A percentile compares a stretch with the other conserved stretches of the same genome.
These are phyloP conservation scores for Tolmerus cingulatus DNA, from an alignment of 2,888 invertebrate species.

Conservation along the genomic window DNA sequence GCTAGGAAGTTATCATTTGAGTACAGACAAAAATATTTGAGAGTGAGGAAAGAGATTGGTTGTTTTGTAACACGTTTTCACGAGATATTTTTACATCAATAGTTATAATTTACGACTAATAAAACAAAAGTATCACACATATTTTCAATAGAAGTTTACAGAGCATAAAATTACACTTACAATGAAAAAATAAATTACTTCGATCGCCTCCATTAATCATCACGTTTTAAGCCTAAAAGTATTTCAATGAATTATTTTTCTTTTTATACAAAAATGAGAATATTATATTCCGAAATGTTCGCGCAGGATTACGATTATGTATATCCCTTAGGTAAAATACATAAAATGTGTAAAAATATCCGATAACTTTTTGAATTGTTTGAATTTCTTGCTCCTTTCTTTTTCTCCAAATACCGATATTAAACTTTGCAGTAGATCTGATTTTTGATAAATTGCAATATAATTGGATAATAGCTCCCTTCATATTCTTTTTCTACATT, in stretches of 20 bases:
- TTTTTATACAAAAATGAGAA: constrained; percentile 8
- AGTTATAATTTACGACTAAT: constrained; percentile 1
- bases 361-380: not conserved
- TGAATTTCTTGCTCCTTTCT: not conserved
- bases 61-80: not conserved
- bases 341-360: not conserved
- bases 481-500: not conserved
- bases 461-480: not conserved
- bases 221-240: constrained; percentile 16
- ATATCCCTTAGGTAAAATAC: not conserved
- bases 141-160: constrained; percentile 26
- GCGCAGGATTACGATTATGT: not conserved
- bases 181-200: constrained; percentile 33
- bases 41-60: not conserved
- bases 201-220: not conserved
- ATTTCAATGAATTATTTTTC: not conserved
- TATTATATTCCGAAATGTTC: not conserved
- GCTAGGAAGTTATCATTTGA: not conserved
- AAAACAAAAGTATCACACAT: constrained; percentile 31
- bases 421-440: not conserved
- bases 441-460: not conserved
- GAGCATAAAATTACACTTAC: constrained; percentile 30
- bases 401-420: not conserved
- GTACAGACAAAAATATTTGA: not conserved
- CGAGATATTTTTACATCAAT: constrained; percentile 15